Evolutionary conservation across 2,113 vertebrate species (phyloP), one percentile per base, ranked within the genome.

Genomic region (Lagopus leucura): DNA sequence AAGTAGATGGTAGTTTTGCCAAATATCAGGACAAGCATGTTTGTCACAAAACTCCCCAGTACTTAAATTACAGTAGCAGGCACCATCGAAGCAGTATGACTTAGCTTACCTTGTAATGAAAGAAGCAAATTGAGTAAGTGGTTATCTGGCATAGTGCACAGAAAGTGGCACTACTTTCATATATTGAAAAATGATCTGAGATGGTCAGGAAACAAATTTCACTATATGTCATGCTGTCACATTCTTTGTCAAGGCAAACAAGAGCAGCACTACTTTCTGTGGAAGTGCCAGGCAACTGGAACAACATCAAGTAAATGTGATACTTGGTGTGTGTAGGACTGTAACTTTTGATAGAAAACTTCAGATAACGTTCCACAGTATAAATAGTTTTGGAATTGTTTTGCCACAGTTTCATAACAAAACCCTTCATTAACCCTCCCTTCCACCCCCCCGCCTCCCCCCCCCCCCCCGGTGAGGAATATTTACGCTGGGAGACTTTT

Each of bases 101-200:
- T 17, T 52, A 10, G 28, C 20, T 40, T 73, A 50, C 15, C 2
- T 61, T 30, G 10, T 1, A 24, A 38, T 0, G 0, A 42, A 52
- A 50, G 24, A 86, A 75, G 12, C 32, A 32, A 50, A 20, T 36
- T 47, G 36, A 36, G 25, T n/a, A 61, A 76, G 34, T n/a, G 69
- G 32, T 25, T 77, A 22, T 20, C 40, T 57, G 24, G 8, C 17
- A 22, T 54, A 40, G 24, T 45, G 16, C 11, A 17, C 0, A 3
- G 30, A 24, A 42, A 40, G 34, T 50, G 34, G 8, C 34, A 50
- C 27, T 32, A 52, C 20, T 45, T 7, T 71, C 13, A 1, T 25
- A 10, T 24, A 11, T 16, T 45, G 30, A 42, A 81, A 70, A 52
- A 45, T 34, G 57, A 34, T 15, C 19, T 50, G 34, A 50, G 24